A percentile compares a stretch with the other conserved stretches of the same genome.
phyloP scores from a whole-genome alignment of 2,113 vertebrate species.

The Chrysemys picta region DNA sequence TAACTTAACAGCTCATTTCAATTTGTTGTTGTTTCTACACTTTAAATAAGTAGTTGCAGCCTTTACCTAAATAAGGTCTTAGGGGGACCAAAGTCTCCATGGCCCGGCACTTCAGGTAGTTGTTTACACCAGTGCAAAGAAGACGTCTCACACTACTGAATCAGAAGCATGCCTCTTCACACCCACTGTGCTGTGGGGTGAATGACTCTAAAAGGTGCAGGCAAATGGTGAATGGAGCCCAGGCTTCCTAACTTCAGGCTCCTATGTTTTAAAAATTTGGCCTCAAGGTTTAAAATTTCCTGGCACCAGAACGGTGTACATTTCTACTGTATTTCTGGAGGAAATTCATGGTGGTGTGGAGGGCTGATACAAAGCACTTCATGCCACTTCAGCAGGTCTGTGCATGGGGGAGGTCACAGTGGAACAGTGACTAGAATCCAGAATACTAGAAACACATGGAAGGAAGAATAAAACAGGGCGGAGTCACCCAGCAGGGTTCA shows the following conservation, averaged over 20 bases:
- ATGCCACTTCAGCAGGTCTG: background rate
- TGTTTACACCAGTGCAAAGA: background rate
- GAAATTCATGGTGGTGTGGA: background rate
- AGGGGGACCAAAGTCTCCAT: no score
- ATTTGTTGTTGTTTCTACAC: slow-evolving; percentile 22
- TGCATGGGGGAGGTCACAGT: background rate
- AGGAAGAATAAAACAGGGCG: background rate
- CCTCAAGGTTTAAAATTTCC: background rate
- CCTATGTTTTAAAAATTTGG: background rate
- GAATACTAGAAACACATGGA: background rate
- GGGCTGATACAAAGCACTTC: background rate
- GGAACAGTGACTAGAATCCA: background rate
- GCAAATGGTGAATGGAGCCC: background rate
- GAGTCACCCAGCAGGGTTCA: background rate
- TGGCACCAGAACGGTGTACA: background rate
- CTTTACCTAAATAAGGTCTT: no score
- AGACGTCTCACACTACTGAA: background rate
- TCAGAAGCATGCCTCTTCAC: background rate
- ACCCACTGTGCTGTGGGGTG: no score
- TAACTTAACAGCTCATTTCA: background rate
- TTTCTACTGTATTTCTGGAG: background rate
- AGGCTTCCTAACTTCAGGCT: background rate
- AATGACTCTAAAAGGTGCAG: background rate
- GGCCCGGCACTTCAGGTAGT: no score
- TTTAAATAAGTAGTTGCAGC: background rate